These are phyloP conservation scores for Tapirus indicus DNA, from an alignment of 2,797 vertebrate genomes.

Conservation along the genomic window DNA sequence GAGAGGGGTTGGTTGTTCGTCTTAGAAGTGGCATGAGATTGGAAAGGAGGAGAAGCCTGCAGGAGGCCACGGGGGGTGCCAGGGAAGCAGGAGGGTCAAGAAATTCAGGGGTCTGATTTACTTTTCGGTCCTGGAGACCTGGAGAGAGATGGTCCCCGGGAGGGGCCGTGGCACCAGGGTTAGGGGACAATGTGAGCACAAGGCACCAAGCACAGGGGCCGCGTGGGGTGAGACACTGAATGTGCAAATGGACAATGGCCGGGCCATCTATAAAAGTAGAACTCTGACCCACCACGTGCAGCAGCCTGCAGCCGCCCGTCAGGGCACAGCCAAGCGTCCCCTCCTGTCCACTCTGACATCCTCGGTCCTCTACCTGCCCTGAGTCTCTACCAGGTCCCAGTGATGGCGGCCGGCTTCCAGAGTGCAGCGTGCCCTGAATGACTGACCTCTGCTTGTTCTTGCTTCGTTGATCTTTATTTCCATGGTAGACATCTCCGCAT, in stretches of 20 bases:
- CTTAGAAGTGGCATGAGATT: background rate
- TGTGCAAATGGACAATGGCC: fast-evolving
- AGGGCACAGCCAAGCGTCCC: background rate
- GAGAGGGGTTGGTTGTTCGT: fast-evolving
- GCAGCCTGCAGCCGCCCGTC: background rate
- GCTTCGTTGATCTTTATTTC: fast-evolving
- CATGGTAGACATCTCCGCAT: fast-evolving
- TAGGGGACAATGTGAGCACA: background rate
- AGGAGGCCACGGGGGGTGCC: too few species aligned
- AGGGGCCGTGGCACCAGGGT: background rate
- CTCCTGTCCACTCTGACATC: background rate
- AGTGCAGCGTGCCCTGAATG: fast-evolving
- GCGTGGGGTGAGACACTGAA: background rate
- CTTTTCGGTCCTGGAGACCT: background rate
- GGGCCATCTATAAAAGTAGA: background rate
- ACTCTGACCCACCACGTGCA: background rate
- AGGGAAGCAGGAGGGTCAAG: background rate
- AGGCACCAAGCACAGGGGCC: background rate
- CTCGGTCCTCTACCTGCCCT: too few species aligned
- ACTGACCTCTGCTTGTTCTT: fast-evolving
- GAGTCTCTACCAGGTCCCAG: background rate
- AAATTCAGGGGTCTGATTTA: background rate
- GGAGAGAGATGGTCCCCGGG: background rate
- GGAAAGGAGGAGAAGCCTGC: too few species aligned
- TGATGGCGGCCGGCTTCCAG: fast-evolving